These are phyloP conservation scores for Marasmarcha lunaedactyla DNA, from an alignment of 2,888 invertebrate species.

Conservation along the genomic window DNA sequence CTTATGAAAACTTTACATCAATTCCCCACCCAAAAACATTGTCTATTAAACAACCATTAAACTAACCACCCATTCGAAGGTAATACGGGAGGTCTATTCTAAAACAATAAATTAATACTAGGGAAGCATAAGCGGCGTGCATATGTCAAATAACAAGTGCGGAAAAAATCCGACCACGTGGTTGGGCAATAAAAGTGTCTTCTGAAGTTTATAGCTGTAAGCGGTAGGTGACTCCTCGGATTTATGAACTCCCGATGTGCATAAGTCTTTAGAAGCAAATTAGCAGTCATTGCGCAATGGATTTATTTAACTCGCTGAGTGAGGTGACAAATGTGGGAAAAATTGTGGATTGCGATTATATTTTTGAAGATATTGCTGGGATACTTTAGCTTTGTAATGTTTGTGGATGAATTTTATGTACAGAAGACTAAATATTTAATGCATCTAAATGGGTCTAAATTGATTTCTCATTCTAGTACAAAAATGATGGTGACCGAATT, in stretches of 20 bases:
- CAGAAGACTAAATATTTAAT: too few species aligned
- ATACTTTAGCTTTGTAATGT: too few species aligned
- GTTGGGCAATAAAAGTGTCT: conserved; percentile 67
- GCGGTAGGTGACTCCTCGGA: conserved; percentile 64
- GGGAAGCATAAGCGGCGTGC: conserved; percentile 44
- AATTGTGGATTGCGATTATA: conserved; percentile 24
- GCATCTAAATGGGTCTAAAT: too few species aligned
- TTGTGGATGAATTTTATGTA: too few species aligned
- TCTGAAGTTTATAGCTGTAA: conserved; percentile 63
- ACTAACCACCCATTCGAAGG: conserved; percentile 3
- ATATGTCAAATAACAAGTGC: conserved; percentile 57
- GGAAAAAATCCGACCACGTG: conserved; percentile 66
- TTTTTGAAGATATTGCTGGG: too few species aligned
- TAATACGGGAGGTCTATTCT: conserved; percentile 35
- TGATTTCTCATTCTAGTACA: too few species aligned
- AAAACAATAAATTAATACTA: conserved; percentile 60
- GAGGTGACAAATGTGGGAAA: conserved; percentile 59
- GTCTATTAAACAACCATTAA: not conserved
- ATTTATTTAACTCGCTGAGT: conserved; percentile 50
- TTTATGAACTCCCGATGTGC: conserved; percentile 58
- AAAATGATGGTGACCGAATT: too few species aligned
- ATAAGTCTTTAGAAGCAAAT: conserved; percentile 68
- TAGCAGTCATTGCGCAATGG: conserved; percentile 64
- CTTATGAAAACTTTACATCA: too few species aligned
- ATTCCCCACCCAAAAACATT: too few species aligned